phyloP scores from a whole-genome alignment of 2,888 invertebrate species.

The Notodonta ziczac region DNA sequence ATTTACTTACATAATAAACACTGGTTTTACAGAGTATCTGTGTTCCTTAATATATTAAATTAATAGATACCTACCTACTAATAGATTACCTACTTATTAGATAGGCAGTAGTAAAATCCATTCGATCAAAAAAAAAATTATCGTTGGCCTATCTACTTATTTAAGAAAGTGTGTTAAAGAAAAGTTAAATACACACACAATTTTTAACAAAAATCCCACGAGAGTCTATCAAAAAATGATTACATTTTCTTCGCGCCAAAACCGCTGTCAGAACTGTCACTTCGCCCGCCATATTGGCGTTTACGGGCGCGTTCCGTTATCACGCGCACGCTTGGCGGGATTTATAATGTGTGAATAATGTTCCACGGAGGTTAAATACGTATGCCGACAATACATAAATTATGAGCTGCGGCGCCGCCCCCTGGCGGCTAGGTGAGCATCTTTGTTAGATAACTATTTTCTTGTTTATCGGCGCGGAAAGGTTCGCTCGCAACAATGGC shows the following conservation, averaged over 20 bases:
- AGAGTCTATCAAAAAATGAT: constrained; percentile 15
- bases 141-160: no score
- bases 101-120: no score
- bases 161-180: no score
- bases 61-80: no score
- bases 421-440: constrained; percentile 48
- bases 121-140: no score
- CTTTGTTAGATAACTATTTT: constrained; percentile 69
- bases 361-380: constrained; percentile 73
- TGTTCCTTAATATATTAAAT: no score
- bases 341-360: constrained; percentile 84
- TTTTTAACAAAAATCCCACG: no score
- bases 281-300: constrained; percentile 65
- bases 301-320: constrained; percentile 70
- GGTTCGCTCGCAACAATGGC: constrained; percentile 55
- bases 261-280: constrained; percentile 69
- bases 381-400: constrained; percentile 79
- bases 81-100: no score
- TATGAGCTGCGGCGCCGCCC: constrained; percentile 58
- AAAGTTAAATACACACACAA: no score
- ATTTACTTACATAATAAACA: no score
- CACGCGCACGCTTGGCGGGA: constrained; percentile 68
- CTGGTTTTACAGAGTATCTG: no score
- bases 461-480: constrained; percentile 75
- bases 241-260: constrained; percentile 59